Evolutionary conservation across 2,888 invertebrate genomes (phyloP).

Genomic region (Leptopilina drosophilae): DNA sequence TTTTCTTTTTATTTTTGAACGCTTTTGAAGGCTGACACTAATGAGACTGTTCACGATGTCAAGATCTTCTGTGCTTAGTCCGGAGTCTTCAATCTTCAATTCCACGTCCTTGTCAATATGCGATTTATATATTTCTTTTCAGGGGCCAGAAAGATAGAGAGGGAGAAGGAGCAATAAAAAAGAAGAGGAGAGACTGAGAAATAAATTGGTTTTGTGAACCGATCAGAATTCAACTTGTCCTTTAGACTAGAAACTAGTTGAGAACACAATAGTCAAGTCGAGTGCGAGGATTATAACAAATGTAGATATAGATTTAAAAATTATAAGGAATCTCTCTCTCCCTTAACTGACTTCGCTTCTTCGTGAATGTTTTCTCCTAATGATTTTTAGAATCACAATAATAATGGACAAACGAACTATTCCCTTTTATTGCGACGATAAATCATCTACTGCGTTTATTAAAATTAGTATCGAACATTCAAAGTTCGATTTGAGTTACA

Average conservation of each 20-base stretch:
- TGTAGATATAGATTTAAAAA: constrained; percentile 8
- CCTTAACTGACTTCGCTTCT: constrained; percentile 52
- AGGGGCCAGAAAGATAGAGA: constrained; percentile 3
- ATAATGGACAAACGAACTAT: constrained; percentile 33
- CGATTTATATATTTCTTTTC: constrained; percentile 23
- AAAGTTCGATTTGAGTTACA: not conserved
- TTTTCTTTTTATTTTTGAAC: not conserved
- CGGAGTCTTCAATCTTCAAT: constrained; percentile 22
- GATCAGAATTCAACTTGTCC: constrained; percentile 19
- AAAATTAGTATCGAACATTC: not conserved
- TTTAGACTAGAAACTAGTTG: constrained; percentile 23
- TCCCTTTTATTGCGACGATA: not conserved
- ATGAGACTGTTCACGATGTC: constrained; percentile 28
- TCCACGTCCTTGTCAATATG: constrained; percentile 28
- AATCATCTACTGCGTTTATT: not conserved
- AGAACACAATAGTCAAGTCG: constrained; percentile 9
- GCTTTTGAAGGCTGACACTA: not conserved
- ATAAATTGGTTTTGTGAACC: constrained; percentile 23
- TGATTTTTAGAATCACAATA: constrained; percentile 48
- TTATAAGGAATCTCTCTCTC: constrained; percentile 5
- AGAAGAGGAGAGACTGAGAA: not conserved
- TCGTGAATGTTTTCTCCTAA: constrained; percentile 40
- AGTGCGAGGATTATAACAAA: constrained; percentile 16
- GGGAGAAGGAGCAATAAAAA: not conserved
- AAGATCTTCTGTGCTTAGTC: constrained; percentile 16